Evolutionary conservation across 2,797 vertebrate species (phyloP), one percentile per base, ranked within the genome.

Genomic region (Fringilla coelebs): DNA sequence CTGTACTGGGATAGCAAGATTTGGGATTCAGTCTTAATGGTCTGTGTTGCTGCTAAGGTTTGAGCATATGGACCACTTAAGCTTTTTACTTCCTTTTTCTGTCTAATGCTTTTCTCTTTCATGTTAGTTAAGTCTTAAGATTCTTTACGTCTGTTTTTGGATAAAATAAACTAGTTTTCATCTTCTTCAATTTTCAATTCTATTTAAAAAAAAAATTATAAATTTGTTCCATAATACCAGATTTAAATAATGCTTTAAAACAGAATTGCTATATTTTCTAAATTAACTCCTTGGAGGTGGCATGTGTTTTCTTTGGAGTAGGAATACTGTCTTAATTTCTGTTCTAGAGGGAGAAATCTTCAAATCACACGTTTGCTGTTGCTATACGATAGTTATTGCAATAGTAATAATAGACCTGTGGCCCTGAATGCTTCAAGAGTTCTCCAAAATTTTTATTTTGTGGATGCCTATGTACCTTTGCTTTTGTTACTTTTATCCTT

Each of bases 401-500:
- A 8, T 76, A 65, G 7, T 4, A 51, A 79, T 81, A 79, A 21
- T 40, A 52, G 46, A 52, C 22, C 17, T 40, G 10, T 77, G 40
- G 41, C 29, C 18, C 11, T 89, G 45, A 92, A 38, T 76, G 34
- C 49, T 85, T 34, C 40, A 45, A 15, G n/a, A 83, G 31, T 61
- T 92, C 34, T 54, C 40, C 19, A 48, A 11, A 15, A 6, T 70
- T 85, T 72, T 70, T 45, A 31, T 70, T 83, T 93, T 72, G 26
- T 82, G 4, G 1, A 36, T 87, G 19, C 9, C 17, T 82, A 1
- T 85, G 66, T 65, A 78, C 24, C 18, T 84, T 79, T 62, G 43
- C 34, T 83, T 82, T 84, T 73, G 24, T 93, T 89, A 19, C 36
- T 78, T 87, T 78, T 88, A 21, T 78, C 36, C 68, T 75, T 94